Percentiles rank a stretch among this genome's conserved stretches.
phyloP scores from a whole-genome alignment of 2,797 vertebrate genomes.

The Babyrousa celebensis region DNA sequence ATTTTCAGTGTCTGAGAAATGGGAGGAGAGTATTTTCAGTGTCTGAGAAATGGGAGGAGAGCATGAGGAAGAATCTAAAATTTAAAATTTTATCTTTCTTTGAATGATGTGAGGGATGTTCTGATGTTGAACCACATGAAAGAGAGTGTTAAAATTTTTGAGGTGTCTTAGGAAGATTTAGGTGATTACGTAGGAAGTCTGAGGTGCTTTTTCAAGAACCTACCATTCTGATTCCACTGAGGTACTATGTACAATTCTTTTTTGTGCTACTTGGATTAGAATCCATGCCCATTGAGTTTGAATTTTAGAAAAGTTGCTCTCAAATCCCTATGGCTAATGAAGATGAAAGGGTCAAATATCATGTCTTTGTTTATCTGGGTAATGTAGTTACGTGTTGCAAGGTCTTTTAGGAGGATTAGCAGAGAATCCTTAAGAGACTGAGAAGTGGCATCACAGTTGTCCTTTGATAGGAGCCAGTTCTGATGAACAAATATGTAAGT shows the following conservation, averaged over 20 bases:
- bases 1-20: conserved; percentile 31
- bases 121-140: not conserved
- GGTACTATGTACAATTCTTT: not conserved
- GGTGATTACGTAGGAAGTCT: not conserved
- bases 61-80: conserved; percentile 18
- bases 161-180: not conserved
- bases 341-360: not conserved
- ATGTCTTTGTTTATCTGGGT: not conserved
- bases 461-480: conserved; percentile 2
- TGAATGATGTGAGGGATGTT: not conserved
- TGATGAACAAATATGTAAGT: not conserved
- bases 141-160: not conserved
- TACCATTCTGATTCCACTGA: not conserved
- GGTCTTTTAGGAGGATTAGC: not conserved
- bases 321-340: not conserved
- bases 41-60: conserved; percentile 4
- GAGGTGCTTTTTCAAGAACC: not conserved
- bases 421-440: not conserved
- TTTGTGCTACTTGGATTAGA: not conserved
- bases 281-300: not conserved
- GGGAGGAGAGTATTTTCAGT: not conserved
- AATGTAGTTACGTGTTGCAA: conserved; percentile 28
- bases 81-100: not conserved
- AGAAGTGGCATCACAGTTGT: not conserved
- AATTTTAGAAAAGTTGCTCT: not conserved